Evolutionary conservation across 2,113 vertebrate genomes (phyloP).

Genomic region (Actenoides hombroni): DNA sequence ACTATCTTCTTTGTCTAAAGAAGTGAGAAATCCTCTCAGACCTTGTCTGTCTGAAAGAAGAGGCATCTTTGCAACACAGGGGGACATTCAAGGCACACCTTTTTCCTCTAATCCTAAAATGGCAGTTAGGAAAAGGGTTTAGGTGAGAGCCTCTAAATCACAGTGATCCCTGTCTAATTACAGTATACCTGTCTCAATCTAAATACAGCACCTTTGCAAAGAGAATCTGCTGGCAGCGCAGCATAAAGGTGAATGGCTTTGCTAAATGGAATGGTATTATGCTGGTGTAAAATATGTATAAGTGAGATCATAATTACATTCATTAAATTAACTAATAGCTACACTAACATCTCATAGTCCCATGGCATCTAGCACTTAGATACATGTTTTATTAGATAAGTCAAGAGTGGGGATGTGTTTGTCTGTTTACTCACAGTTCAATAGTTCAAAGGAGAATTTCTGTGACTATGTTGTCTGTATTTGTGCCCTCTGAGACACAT

Average conservation of each 20-base stretch:
- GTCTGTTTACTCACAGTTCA: slow-evolving; percentile 52
- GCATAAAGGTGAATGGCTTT: background rate
- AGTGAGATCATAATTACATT: slow-evolving; percentile 41
- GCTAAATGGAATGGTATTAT: background rate
- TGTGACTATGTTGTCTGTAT: background rate
- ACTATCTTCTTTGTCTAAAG: background rate
- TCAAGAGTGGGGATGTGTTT: background rate
- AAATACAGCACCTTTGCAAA: background rate
- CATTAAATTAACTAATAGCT: slow-evolving; percentile 50
- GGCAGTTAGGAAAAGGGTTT: background rate
- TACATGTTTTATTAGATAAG: slow-evolving; percentile 28
- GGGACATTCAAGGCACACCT: background rate
- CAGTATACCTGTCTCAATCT: accelerated
- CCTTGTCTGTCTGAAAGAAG: background rate
- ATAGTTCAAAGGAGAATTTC: slow-evolving; percentile 45
- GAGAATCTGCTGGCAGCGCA: background rate
- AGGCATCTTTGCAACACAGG: background rate
- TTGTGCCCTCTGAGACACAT: background rate
- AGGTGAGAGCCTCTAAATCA: background rate
- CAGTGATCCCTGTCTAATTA: background rate
- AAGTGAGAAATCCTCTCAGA: background rate
- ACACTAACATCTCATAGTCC: background rate
- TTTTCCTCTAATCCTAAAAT: background rate
- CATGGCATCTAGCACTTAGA: slow-evolving; percentile 6
- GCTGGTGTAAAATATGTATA: background rate